A percentile compares a stretch with the other conserved stretches of the same genome.
phyloP scores from a whole-genome alignment of 1,140 invertebrate species.

The Schmidtea mediterranea region DNA sequence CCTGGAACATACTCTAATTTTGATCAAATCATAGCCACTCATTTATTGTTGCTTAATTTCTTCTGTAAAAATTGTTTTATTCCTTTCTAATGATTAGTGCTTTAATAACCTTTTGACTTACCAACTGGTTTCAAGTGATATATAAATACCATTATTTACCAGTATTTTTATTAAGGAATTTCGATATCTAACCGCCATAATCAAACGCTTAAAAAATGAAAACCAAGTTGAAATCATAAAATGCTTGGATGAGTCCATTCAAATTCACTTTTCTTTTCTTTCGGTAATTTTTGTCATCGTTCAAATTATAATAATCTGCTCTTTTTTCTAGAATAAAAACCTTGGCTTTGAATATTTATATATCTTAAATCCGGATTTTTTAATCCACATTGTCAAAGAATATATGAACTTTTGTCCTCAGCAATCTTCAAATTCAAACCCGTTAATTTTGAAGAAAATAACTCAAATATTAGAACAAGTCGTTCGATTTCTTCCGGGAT shows the following conservation, averaged over 20 bases:
- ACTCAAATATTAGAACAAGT: constrained; percentile 42
- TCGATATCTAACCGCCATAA: constrained; percentile 22
- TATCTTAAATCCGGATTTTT: constrained; percentile 52
- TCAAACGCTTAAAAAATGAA: constrained; percentile 32
- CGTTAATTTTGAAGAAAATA: constrained; percentile 29
- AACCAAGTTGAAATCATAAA: constrained; percentile 28
- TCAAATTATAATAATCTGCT: neutral
- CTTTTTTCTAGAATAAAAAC: constrained; percentile 33
- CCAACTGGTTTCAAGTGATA: neutral
- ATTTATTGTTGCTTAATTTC: too few relatives aligned
- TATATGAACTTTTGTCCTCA: constrained; percentile 45
- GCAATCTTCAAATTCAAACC: constrained; percentile 27
- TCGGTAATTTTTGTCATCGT: constrained; percentile 13
- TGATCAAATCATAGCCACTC: too few relatives aligned
- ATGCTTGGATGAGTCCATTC: constrained; percentile 41
- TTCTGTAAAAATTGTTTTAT: too few relatives aligned
- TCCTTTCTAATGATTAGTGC: too few relatives aligned
- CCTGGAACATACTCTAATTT: neutral
- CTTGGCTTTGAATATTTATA: constrained; percentile 48
- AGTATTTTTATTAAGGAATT: constrained; percentile 17
- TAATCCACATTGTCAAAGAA: constrained; percentile 47
- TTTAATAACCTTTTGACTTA: too few relatives aligned
- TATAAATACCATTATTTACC: constrained; percentile 1
- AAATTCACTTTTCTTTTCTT: constrained; percentile 33
- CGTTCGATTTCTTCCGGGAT: constrained; percentile 48